Percentiles rank a stretch among this genome's conserved stretches.
These are phyloP conservation scores for Lumbricus terrestris DNA, from an alignment of 2,888 invertebrate species.

Conservation along the genomic window DNA sequence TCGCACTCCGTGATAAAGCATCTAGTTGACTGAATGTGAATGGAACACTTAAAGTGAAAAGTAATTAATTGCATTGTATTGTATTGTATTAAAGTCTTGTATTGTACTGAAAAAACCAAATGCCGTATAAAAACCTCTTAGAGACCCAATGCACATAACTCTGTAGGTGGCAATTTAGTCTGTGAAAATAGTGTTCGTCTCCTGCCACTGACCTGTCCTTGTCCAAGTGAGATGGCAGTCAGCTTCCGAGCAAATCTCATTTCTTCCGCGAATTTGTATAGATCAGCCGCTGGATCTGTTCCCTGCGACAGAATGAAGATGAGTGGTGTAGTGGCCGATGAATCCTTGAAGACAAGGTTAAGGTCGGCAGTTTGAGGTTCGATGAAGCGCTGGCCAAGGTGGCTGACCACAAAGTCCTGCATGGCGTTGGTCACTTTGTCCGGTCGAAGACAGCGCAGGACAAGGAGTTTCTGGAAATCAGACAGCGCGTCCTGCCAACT, in stretches of 20 bases:
- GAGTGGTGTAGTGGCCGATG: conserved; percentile 59
- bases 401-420: conserved; percentile 62
- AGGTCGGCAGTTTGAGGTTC: conserved; percentile 61
- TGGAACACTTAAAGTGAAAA: no score
- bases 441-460: conserved; percentile 57
- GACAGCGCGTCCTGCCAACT: conserved; percentile 54
- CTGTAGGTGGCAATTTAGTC: no score
- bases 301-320: conserved; percentile 60
- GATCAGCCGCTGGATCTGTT: conserved; percentile 61
- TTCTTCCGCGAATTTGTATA: conserved; percentile 62
- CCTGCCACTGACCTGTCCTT: conserved; percentile 68
- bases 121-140: no score
- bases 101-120: no score
- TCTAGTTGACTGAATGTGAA: no score
- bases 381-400: conserved; percentile 60
- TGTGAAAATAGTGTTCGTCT: no score
- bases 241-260: conserved; percentile 65
- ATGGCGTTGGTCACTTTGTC: conserved; percentile 60
- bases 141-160: no score
- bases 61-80: no score
- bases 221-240: conserved; percentile 81
- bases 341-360: conserved; percentile 59
- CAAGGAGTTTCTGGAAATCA: conserved; percentile 58
- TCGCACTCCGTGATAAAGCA: no score
- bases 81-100: no score